These are phyloP conservation scores for Gobionotothen gibberifrons DNA, from an alignment of 2,797 vertebrate genomes.

Conservation along the genomic window DNA sequence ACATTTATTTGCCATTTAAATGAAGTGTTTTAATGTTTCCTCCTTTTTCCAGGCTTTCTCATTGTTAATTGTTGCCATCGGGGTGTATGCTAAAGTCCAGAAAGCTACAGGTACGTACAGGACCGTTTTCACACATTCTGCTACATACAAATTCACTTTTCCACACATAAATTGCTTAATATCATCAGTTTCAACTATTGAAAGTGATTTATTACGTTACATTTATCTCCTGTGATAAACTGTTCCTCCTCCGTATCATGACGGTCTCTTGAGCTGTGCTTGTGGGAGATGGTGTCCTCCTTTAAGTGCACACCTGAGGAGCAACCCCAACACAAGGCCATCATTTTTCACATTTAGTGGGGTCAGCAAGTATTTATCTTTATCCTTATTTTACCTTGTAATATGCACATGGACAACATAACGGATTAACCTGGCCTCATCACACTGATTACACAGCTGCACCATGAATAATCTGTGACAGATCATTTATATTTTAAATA, in stretches of 20 bases:
- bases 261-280: not conserved
- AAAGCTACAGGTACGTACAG: slow-evolving; percentile 82
- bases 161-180: not conserved
- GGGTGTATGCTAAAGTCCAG: slow-evolving; percentile 84
- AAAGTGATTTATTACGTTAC: not conserved
- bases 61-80: slow-evolving; percentile 84
- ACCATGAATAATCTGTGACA: slow-evolving; percentile 37
- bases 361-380: not conserved
- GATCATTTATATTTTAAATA: slow-evolving; percentile 34
- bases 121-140: not conserved
- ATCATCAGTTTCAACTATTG: not conserved
- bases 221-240: not conserved
- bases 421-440: slow-evolving; percentile 39
- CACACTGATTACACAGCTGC: slow-evolving; percentile 19
- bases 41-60: slow-evolving; percentile 80
- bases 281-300: not conserved
- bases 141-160: not conserved
- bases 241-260: not conserved
- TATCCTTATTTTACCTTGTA: slow-evolving; percentile 35
- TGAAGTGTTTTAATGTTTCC: not conserved
- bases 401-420: slow-evolving; percentile 22
- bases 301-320: not conserved
- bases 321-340: not conserved
- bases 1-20: not conserved
- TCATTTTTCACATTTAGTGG: not conserved